These are phyloP conservation scores for Suillia variegata DNA, from an alignment of 2,888 invertebrate genomes.

Conservation along the genomic window DNA sequence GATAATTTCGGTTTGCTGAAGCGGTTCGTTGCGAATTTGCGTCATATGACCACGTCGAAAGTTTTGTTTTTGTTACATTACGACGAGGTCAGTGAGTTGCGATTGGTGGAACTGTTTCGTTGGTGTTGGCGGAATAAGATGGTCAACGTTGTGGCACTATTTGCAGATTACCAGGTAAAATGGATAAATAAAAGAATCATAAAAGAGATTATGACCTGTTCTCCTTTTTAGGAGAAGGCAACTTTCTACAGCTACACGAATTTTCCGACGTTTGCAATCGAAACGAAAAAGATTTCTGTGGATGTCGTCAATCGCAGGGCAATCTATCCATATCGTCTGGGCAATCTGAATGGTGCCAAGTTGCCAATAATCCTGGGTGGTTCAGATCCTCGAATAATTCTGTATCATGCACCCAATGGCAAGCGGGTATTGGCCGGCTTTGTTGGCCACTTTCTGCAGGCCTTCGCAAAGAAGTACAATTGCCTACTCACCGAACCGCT, in stretches of 20 bases:
- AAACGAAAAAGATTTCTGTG: conserved; percentile 13
- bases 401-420: conserved; percentile 31
- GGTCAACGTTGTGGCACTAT: conserved; percentile 43
- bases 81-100: conserved; percentile 11
- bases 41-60: conserved; percentile 40
- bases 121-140: conserved; percentile 41
- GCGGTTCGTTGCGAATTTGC: conserved; percentile 36
- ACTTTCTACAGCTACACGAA: conserved; percentile 41
- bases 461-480: conserved; percentile 44
- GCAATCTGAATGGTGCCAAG: conserved; percentile 38
- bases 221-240: conserved; percentile 27
- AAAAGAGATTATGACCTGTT: too few relatives aligned
- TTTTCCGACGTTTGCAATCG: conserved; percentile 43
- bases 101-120: conserved; percentile 36
- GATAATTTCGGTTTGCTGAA: conserved; percentile 34
- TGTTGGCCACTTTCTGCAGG: conserved; percentile 42
- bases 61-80: conserved; percentile 42
- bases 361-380: conserved; percentile 42
- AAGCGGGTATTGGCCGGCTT: conserved; percentile 37
- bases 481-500: conserved; percentile 35
- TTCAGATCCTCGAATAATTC: conserved; percentile 42
- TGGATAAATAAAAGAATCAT: too few relatives aligned
- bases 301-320: not conserved
- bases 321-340: conserved; percentile 41
- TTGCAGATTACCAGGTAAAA: conserved; percentile 39